phyloP scores from a whole-genome alignment of 1,140 invertebrate species.

The Rhynchophorus ferrugineus region DNA sequence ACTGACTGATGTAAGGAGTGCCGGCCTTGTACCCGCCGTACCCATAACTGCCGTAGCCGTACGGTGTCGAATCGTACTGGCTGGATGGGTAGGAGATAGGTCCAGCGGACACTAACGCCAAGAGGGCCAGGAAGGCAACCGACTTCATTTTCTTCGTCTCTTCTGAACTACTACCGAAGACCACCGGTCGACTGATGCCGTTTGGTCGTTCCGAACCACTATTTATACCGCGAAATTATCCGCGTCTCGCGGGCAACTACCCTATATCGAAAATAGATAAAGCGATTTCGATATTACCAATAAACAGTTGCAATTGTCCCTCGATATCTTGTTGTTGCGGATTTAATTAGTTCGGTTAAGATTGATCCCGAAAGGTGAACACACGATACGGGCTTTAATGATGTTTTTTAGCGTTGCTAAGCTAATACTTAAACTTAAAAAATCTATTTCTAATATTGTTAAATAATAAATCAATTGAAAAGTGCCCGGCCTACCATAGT shows the following conservation, averaged over 20 bases:
- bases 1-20: constrained; percentile 1
- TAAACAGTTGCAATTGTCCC: not conserved
- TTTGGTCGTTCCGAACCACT: not conserved
- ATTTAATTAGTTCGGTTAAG: constrained; percentile 2
- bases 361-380: constrained; percentile 12
- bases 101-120: constrained; percentile 9
- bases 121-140: constrained; percentile 10
- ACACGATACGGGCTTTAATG: not conserved
- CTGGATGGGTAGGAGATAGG: not conserved
- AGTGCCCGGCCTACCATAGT: too few species aligned
- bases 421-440: too few species aligned
- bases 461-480: too few species aligned
- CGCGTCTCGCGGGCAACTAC: not conserved
- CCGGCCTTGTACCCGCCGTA: constrained; percentile 2
- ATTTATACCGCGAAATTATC: constrained; percentile 16
- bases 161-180: constrained; percentile 2
- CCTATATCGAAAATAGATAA: too few species aligned
- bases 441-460: too few species aligned
- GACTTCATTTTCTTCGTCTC: constrained; percentile 14
- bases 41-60: not conserved
- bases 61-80: not conserved
- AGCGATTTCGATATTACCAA: too few species aligned
- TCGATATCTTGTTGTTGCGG: constrained; percentile 12
- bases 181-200: constrained; percentile 9
- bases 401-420: too few species aligned